A percentile compares a stretch with the other conserved stretches of the same genome.
These are phyloP conservation scores for Chelidonichthys spinosus DNA, from an alignment of 2,797 vertebrate genomes.

Conservation along the genomic window DNA sequence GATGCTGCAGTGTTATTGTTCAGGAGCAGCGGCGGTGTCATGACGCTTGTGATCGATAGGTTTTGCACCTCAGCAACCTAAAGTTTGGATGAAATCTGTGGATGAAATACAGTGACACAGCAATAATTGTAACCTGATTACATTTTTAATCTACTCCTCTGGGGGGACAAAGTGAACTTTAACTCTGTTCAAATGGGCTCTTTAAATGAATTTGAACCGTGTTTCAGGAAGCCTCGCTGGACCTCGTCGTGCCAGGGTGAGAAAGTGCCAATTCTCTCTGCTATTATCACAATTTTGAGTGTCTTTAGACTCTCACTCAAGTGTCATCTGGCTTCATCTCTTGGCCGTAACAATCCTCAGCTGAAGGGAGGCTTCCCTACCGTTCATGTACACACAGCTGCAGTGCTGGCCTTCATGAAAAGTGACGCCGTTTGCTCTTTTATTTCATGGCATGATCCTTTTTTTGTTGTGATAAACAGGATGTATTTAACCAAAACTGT, in stretches of 20 bases:
- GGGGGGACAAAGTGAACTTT: constrained; percentile 16
- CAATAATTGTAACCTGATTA: constrained; percentile 16
- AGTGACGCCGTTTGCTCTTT: not conserved
- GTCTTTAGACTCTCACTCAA: constrained; percentile 20
- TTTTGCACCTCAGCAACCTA: not conserved
- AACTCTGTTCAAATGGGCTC: constrained; percentile 1
- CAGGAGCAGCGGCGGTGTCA: constrained; percentile 36
- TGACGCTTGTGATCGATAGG: constrained; percentile 15
- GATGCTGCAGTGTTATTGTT: constrained; percentile 42
- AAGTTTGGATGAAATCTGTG: not conserved
- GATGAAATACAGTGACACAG: not conserved
- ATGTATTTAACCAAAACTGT: not conserved
- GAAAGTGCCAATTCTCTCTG: constrained; percentile 8
- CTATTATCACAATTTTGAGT: constrained; percentile 18
- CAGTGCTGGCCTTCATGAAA: not conserved
- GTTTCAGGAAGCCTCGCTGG: not conserved
- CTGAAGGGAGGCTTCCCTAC: not conserved
- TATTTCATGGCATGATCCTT: not conserved
- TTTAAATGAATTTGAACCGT: not conserved
- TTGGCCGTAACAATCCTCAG: not conserved
- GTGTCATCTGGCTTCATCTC: constrained; percentile 18
- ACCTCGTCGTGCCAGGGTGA: not conserved
- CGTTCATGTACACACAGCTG: not conserved
- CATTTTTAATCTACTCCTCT: not conserved
- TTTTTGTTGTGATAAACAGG: not conserved